Base-by-base conservation (phyloP, 2,113 vertebrate species). In the Malaclemys terrapin region DNA sequence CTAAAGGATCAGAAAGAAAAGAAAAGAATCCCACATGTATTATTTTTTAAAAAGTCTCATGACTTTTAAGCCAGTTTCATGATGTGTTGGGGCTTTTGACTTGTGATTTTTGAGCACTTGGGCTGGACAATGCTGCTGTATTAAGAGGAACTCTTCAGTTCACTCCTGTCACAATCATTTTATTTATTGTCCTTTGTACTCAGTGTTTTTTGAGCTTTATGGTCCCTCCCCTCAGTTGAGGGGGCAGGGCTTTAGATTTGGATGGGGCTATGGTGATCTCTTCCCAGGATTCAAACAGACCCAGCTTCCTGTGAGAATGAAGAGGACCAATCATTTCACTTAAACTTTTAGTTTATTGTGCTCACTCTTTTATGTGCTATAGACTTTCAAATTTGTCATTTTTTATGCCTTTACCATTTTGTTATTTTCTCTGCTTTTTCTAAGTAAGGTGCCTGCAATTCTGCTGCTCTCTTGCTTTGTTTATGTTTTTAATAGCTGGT, bases 271-370 rank as follows among this genome's bases (percentile, higher is more conserved):
- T 12, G 27, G 57, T 1, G 57, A 59, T 27, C 25, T 4, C 10
- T 59, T 59, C 25, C 56, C 57, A 59, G 57, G 29, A 62, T 62
- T 35, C 59, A 62, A 53, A 82, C 79, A 78, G 82, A 17, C 82
- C 17, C 85, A 90, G 80, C 47, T 85, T 85, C 93, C 93, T 85
- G 82, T 83, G 65, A 38, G 19, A n/a, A n/a, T 94, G 93, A 16
- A 80, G 88, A 2, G 1, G 19, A 91, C 57, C 49, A 84, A 62
- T 89, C 35, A 35, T 93, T 93, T 93, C 27, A 29, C 84, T 80
- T 87, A 47, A 91, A 50, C 7, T 87, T 0, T 78, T 91, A 12
- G 50, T 10, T 42, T 75, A 42, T 42, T 42, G 19, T 72, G 84
- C 35, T 53, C 57, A 35, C 11, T 16, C 5, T 82, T 13, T 31